phyloP scores from a whole-genome alignment of 2,888 invertebrate genomes.

The Lasioglossum villosulum region DNA sequence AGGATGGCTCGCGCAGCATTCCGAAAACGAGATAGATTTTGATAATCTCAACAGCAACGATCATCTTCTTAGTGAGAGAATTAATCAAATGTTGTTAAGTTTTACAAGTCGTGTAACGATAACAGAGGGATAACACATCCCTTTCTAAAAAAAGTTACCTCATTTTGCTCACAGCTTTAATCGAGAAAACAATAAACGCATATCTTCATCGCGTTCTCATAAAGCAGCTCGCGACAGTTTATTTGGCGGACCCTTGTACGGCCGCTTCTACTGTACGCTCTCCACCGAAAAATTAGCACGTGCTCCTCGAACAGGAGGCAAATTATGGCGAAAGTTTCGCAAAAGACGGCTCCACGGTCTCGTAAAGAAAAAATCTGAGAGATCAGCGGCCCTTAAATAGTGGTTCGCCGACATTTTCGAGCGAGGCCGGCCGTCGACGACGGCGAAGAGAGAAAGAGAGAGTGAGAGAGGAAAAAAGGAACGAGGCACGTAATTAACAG shows the following conservation, averaged over 20 bases:
- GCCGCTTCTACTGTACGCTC: neutral
- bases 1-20: neutral
- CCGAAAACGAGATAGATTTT: neutral
- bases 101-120: neutral
- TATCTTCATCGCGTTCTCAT: neutral
- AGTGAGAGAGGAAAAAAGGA: neutral
- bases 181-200: neutral
- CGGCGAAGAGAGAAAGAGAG: neutral
- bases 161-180: neutral
- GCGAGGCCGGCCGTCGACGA: neutral
- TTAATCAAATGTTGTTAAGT: neutral
- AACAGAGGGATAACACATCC: neutral
- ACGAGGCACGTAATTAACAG: slow-evolving; percentile 5
- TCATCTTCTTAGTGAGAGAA: neutral
- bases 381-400: neutral
- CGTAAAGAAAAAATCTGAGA: slow-evolving; percentile 1
- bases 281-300: neutral
- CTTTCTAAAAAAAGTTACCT: neutral
- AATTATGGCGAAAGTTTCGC: neutral
- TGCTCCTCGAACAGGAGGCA: neutral
- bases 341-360: neutral
- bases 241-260: neutral
- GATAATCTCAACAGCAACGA: neutral
- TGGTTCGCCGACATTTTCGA: neutral
- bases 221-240: neutral